phyloP scores from a whole-genome alignment of 2,113 vertebrate species.

The Indicator maculatus region DNA sequence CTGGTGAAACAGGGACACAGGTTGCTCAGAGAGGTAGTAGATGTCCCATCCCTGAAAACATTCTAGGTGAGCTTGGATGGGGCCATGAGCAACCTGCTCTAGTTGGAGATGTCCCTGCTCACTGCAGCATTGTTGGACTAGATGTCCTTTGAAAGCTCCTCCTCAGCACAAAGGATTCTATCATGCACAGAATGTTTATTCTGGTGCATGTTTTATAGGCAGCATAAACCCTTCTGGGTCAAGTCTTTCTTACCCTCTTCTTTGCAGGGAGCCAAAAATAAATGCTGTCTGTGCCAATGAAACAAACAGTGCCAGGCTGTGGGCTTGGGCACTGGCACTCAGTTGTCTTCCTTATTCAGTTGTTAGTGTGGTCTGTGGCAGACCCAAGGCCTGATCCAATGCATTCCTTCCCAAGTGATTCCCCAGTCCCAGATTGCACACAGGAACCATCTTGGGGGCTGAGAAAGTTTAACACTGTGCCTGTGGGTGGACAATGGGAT shows the following conservation, averaged over 20 bases:
- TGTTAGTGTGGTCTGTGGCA: neutral
- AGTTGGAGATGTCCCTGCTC: neutral
- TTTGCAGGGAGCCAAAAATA: neutral
- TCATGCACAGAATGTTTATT: neutral
- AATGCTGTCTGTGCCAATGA: neutral
- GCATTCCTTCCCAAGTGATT: neutral
- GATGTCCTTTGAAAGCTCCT: neutral
- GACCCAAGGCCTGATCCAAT: accelerated
- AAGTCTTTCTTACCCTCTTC: neutral
- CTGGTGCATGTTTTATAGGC: neutral
- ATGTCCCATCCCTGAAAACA: neutral
- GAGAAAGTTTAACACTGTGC: neutral
- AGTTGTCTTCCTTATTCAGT: neutral
- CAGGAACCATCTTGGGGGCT: accelerated
- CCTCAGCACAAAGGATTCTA: neutral
- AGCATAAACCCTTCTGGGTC: neutral
- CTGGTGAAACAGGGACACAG: neutral
- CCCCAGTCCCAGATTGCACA: neutral
- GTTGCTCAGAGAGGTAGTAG: neutral
- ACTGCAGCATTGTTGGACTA: neutral
- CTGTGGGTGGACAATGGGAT: neutral
- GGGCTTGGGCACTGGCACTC: neutral
- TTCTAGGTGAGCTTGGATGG: neutral
- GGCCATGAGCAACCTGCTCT: neutral
- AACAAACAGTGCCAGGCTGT: neutral